Evolutionary conservation across 1,140 invertebrate species (phyloP), one percentile per base, ranked within the genome.

Genomic region (Hyphantria cunea): DNA sequence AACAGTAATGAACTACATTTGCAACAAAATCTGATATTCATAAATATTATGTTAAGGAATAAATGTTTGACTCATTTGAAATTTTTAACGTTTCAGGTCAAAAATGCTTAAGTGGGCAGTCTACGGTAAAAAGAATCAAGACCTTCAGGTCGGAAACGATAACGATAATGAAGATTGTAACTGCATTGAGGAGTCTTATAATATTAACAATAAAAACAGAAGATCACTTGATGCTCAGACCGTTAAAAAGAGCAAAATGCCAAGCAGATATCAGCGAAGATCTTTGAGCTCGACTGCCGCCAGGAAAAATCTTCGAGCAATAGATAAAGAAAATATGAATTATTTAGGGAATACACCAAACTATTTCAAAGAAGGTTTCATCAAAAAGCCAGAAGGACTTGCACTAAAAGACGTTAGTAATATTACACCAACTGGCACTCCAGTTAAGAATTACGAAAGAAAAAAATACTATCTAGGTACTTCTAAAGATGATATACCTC

Each of bases 51-150:
- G 17, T 25, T 3, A 25, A 25, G 17, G 5, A 25, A 25, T 1
- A 3, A 25, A 25, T 25, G 5, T 5, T 25, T 3, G 1, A 25
- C 17, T 25, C 5, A 14, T 25, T 10, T 56, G 15, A 56, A 15
- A 14, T 31, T 3, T 44, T 58, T 64, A 59, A 54, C 66, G 78
- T 86, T 86, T 31, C 84, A 90, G 85, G 67, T 76, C 17, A 49
- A 88, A 79, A 73, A 90, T 90, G 86, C 70, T 90, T 49, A 90
- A 89, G 79, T 89, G 88, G 88, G 80, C 86, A n/a, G 88, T 88
- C n/a, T 89, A 90, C 50, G 81, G 77, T 49, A 90, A 88, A 73
- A 90, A 86, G 60, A 85, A 78, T 52, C 82, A 86, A 75, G 84
- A 90, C 17, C 60, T 66, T 44, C 76, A 71, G 48, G 37, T 64